Evolutionary conservation across 1,140 invertebrate genomes (phyloP).

Genomic region (Dufourea novaeangliae): DNA sequence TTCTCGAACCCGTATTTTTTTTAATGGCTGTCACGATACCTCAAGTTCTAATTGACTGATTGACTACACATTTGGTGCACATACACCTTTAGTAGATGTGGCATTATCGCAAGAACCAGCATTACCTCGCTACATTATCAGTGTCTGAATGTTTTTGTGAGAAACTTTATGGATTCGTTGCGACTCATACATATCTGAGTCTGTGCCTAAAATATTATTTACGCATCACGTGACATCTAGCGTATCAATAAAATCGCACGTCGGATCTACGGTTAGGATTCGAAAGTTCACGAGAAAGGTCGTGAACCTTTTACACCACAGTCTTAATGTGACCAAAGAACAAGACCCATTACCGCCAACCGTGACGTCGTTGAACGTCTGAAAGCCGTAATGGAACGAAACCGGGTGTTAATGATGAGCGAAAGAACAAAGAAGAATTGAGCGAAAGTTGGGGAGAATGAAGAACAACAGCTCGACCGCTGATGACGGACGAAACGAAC

Average conservation of each 20-base stretch:
- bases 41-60: no score
- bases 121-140: no score
- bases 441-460: slow-evolving; percentile 6
- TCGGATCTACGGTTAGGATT: not conserved
- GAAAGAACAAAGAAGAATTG: slow-evolving; percentile 19
- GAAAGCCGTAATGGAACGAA: slow-evolving; percentile 41
- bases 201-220: not conserved
- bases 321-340: slow-evolving; percentile 38
- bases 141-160: no score
- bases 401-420: slow-evolving; percentile 37
- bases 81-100: no score
- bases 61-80: no score
- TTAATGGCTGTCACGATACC: no score
- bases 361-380: slow-evolving; percentile 28
- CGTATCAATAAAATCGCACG: not conserved
- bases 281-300: slow-evolving; percentile 26
- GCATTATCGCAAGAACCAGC: no score
- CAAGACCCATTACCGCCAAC: slow-evolving; percentile 37
- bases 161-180: no score
- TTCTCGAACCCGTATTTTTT: no score
- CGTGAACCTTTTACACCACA: slow-evolving; percentile 11
- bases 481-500: not conserved
- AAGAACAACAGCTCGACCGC: slow-evolving; percentile 2
- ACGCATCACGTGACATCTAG: not conserved
- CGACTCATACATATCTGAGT: no score